Conservation (phyloP, 2,888 invertebrate genomes). For the Ernsta delagoae region DNA sequence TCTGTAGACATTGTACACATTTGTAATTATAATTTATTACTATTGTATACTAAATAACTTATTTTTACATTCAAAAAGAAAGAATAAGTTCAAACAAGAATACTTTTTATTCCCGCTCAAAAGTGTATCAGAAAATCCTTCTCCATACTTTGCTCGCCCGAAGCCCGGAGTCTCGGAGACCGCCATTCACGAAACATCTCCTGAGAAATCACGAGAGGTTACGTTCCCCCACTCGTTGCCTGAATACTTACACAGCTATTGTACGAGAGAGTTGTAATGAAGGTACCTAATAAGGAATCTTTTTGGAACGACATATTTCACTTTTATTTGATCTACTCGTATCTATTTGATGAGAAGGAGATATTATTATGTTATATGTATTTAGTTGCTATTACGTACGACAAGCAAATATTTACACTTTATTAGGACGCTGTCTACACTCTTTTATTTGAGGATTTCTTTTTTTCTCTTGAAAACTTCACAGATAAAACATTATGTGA, state of each 20-base stretch:
- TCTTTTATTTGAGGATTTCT: too few relatives aligned
- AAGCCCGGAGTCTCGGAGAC: constrained; percentile 59
- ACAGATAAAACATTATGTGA: too few relatives aligned
- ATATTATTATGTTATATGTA: too few relatives aligned
- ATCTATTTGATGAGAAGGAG: too few relatives aligned
- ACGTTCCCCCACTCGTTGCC: constrained; percentile 54
- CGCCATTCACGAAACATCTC: constrained; percentile 66
- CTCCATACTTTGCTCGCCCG: constrained; percentile 48
- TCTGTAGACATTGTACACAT: too few relatives aligned
- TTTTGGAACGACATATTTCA: constrained; percentile 42
- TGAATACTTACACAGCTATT: constrained; percentile 55
- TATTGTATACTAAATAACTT: too few relatives aligned
- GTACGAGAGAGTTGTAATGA: constrained; percentile 46
- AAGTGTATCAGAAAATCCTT: constrained; percentile 11
- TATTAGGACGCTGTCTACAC: too few relatives aligned
- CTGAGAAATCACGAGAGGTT: constrained; percentile 70
- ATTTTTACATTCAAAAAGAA: too few relatives aligned
- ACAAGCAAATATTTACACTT: too few relatives aligned
- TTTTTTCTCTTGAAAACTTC: too few relatives aligned
- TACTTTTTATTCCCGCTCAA: background rate
- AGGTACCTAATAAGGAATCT: constrained; percentile 42
- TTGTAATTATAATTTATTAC: too few relatives aligned
- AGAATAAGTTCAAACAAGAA: background rate
- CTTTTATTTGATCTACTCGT: constrained; percentile 36
- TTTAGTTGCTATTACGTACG: too few relatives aligned